Base-by-base conservation (phyloP, 2,888 invertebrate genomes). In the Cabera pusaria region DNA sequence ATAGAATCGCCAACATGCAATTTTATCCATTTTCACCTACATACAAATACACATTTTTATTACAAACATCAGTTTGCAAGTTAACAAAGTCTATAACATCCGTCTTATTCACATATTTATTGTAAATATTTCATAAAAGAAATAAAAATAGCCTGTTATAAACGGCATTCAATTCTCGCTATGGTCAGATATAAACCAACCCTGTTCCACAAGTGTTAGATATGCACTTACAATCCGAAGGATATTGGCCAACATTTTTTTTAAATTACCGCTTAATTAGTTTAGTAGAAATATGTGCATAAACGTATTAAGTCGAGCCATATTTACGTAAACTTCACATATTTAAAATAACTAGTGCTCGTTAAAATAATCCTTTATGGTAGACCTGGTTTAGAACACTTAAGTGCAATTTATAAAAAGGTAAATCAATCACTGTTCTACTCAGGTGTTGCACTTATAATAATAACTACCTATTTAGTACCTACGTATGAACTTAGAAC, bases 201-300 rank as follows among this genome's bases (percentile, higher is more conserved):
- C 19, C 21, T 16, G 7, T 2, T 23, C 25, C 29, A 17, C 17
- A 29, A 35, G 34, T 41, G 40, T 35, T 41, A 35, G 12, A 35
- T 17, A 29, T 34, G 29, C 25, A 29, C 24, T 40, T 20, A 40
- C 19, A 29, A 28, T 34, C 34, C 25, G 3, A 40, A 34, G 34
- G 29, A 40, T 29, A 23, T 39, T 19, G 20, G 1, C 17, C 5
- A 29, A 34, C 14, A 3, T 5, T 28, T 27, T 40, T 34, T 34
- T 34, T 5, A 8, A 28, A 29, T 25, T 11, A 40, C 28, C n/a
- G 24, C 34, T 25, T 35, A 22, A 42, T 31, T 36, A 10, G 23
- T 11, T 8, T 12, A 11, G 4, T 25, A 29, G 5, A 33, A 33
- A 14, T 20, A 33, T 11, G 9, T 19, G 9, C 19, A 3, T 3